Conservation (phyloP, 2,888 invertebrate genomes). For the Phymatocera aterrima region DNA sequence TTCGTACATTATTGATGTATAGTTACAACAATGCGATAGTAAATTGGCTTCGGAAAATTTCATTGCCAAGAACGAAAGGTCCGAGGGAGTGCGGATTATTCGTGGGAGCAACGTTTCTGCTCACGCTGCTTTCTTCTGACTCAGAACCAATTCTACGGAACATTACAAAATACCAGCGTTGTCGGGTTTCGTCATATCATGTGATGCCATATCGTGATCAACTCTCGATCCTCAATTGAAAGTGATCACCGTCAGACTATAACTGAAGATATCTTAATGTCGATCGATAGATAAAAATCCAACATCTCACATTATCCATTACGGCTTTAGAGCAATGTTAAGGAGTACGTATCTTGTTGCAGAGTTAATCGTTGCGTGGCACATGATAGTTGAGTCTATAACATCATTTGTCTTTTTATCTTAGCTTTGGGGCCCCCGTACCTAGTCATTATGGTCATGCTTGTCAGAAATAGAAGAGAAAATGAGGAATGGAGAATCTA, state of each 20-base stretch:
- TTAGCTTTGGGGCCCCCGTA: background rate
- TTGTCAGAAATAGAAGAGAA: conserved; percentile 11
- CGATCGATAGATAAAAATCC: background rate
- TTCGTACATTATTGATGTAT: background rate
- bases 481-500: background rate
- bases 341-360: background rate
- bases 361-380: background rate
- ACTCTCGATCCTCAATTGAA: background rate
- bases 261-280: background rate
- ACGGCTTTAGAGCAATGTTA: background rate
- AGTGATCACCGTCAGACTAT: background rate
- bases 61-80: background rate
- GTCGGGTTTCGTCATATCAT: background rate
- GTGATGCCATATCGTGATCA: background rate
- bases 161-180: background rate
- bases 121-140: background rate
- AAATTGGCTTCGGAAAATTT: background rate
- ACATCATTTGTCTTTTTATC: background rate
- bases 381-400: conserved; percentile 5
- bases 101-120: background rate
- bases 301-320: conserved; percentile 1
- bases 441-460: background rate
- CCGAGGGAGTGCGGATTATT: background rate
- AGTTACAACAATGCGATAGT: background rate
- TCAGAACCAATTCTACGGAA: background rate